Percentiles rank a stretch among this genome's conserved stretches.
Conservation (phyloP, 1,140 invertebrate species). For the Lysiphlebus fabarum region DNA sequence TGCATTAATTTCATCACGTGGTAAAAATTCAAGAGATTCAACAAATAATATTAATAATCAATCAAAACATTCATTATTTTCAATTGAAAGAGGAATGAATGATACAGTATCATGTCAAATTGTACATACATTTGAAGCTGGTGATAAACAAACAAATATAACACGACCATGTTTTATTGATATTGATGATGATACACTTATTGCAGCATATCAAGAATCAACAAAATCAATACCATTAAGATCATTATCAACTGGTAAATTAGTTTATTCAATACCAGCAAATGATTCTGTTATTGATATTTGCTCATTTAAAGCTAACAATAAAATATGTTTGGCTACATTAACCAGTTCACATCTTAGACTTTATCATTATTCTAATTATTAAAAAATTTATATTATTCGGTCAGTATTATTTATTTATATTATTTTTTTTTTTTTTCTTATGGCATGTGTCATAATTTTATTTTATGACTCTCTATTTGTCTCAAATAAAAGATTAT, state of each 20-base stretch:
- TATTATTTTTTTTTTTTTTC: too few species aligned
- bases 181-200: constrained; percentile 57
- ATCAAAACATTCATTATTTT: constrained; percentile 63
- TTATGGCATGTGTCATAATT: too few species aligned
- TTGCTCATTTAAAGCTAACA: constrained; percentile 45
- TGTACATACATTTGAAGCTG: constrained; percentile 62
- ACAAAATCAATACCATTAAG: constrained; percentile 63
- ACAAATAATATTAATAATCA: constrained; percentile 52
- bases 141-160: constrained; percentile 62
- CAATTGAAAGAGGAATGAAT: constrained; percentile 54
- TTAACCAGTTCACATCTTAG: not conserved
- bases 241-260: constrained; percentile 61
- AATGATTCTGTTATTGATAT: constrained; percentile 66
- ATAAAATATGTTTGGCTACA: not conserved
- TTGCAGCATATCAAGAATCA: constrained; percentile 68
- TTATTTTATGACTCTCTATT: too few species aligned
- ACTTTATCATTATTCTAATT: too few species aligned
- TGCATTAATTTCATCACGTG: constrained; percentile 58
- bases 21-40: constrained; percentile 48
- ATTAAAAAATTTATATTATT: too few species aligned
- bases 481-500: too few species aligned
- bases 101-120: constrained; percentile 55
- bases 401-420: too few species aligned
- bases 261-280: constrained; percentile 58
- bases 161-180: constrained; percentile 62